phyloP scores from a whole-genome alignment of 2,113 vertebrate genomes.

The Callorhinus ursinus region DNA sequence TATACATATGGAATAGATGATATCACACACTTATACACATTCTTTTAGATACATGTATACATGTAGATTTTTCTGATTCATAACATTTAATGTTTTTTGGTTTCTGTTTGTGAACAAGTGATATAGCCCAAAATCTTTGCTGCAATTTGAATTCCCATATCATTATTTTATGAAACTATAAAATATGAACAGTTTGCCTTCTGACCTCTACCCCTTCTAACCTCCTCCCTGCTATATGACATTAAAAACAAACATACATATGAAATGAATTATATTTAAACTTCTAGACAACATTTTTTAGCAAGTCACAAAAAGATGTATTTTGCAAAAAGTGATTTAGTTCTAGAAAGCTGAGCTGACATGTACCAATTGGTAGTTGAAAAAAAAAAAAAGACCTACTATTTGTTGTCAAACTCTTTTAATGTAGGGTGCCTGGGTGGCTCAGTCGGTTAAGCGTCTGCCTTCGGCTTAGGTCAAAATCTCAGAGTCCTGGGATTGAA shows the following conservation, averaged over 20 bases:
- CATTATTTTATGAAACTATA: slow-evolving; percentile 49
- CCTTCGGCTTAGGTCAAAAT: neutral
- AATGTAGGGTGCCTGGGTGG: neutral
- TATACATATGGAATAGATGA: neutral
- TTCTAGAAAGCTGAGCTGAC: slow-evolving; percentile 39
- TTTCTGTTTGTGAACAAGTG: slow-evolving; percentile 46
- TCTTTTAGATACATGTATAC: neutral
- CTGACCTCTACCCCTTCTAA: slow-evolving; percentile 6
- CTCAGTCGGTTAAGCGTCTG: neutral
- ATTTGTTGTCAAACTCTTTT: slow-evolving; percentile 61
- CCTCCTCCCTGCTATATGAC: slow-evolving; percentile 14
- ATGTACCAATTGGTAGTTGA: neutral
- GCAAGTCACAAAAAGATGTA: neutral
- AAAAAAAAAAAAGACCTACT: neutral
- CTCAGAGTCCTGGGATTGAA: neutral
- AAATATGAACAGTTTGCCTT: slow-evolving; percentile 52
- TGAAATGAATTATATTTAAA: slow-evolving; percentile 63
- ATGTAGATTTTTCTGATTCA: neutral
- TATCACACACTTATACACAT: neutral
- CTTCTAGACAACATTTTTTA: neutral
- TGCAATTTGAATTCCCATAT: slow-evolving; percentile 23
- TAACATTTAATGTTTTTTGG: neutral
- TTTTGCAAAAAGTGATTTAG: slow-evolving; percentile 24
- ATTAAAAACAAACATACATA: slow-evolving; percentile 62
- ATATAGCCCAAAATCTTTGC: neutral